Evolutionary conservation across 2,113 vertebrate genomes (phyloP), one percentile per base, ranked within the genome.

Genomic region (Recurvirostra avosetta): DNA sequence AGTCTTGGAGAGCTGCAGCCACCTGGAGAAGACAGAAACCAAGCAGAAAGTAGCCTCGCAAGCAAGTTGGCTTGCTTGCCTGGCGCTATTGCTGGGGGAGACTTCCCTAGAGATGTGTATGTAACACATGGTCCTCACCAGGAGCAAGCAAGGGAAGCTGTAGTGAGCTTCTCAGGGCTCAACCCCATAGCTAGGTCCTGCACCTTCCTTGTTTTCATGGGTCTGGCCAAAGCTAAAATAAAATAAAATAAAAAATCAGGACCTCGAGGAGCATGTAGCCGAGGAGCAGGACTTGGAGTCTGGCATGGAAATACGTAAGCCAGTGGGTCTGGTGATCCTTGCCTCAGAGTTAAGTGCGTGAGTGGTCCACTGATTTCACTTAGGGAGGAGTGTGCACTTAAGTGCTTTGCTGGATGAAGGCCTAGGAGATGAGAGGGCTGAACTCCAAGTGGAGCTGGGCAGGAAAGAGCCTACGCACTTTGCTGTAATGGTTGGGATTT

Each of bases 331-430:
- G 86, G 80, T 91, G 77, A 79, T 85, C 76, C 75, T 61, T 66
- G 82, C 30, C 76, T 87, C 7, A 2, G 27, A 78, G 61, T 43
- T 40, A 38, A 92, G 79, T 3, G 41, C 1, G 0, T 88, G 92
- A 95, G 66, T 73, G 95, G 92, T 65, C 94, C 84, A 87, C 56
- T 85, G 80, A 66, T 81, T 95, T 92, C 77, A 66, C 91, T 94
- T 3, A 82, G 94, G 91, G 91, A 95, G 93, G 92, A 97, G 95
- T 53, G 81, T 94, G 95, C 70, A 41, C 81, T 96, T 97, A 96
- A 96, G 97, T 97, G 97, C 95, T 97, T 97, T 96, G 84, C 95
- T 97, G 97, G 97, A 95, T 87, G 92, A 78, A 94, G 92, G 89
- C 96, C 96, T 82, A 65, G 87, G 62, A 86, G 94, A 92, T 88